These are phyloP conservation scores for Elymnias hypermnestra DNA, from an alignment of 1,140 invertebrate genomes.

Conservation along the genomic window DNA sequence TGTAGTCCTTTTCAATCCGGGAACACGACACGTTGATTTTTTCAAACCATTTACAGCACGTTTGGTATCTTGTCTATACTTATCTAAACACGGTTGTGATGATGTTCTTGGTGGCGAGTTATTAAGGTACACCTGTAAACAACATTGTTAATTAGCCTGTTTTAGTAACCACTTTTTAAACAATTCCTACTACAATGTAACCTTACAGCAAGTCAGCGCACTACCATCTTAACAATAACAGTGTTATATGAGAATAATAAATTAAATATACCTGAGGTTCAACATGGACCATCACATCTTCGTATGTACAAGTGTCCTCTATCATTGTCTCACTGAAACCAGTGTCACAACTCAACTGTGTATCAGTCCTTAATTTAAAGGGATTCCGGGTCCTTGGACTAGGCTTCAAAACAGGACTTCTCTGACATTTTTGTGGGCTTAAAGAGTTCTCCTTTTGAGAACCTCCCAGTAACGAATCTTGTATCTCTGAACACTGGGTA, in stretches of 20 bases:
- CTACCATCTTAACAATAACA: too few relatives aligned
- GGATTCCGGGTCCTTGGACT: background rate
- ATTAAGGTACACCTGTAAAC: background rate
- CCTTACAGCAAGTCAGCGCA: too few relatives aligned
- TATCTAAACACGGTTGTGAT: constrained; percentile 18
- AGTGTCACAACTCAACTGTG: constrained; percentile 14
- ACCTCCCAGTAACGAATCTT: constrained; percentile 25
- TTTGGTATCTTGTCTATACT: too few relatives aligned
- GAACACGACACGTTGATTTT: constrained; percentile 34
- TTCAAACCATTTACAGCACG: constrained; percentile 24
- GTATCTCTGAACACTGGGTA: constrained; percentile 27
- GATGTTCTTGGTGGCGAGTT: constrained; percentile 23
- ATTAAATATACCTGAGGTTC: constrained; percentile 55
- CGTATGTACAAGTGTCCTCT: constrained; percentile 53
- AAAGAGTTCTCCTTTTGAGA: constrained; percentile 33
- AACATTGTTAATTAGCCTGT: too few relatives aligned
- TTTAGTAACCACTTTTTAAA: too few relatives aligned
- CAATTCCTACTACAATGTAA: too few relatives aligned
- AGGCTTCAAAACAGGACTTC: background rate
- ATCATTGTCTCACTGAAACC: constrained; percentile 46
- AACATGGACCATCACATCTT: constrained; percentile 36
- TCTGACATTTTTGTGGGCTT: constrained; percentile 21
- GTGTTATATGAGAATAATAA: too few relatives aligned
- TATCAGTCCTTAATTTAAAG: constrained; percentile 10
- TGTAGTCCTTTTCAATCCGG: constrained; percentile 41